Evolutionary conservation across 2,797 vertebrate species (phyloP).

Genomic region (Salmo trutta): DNA sequence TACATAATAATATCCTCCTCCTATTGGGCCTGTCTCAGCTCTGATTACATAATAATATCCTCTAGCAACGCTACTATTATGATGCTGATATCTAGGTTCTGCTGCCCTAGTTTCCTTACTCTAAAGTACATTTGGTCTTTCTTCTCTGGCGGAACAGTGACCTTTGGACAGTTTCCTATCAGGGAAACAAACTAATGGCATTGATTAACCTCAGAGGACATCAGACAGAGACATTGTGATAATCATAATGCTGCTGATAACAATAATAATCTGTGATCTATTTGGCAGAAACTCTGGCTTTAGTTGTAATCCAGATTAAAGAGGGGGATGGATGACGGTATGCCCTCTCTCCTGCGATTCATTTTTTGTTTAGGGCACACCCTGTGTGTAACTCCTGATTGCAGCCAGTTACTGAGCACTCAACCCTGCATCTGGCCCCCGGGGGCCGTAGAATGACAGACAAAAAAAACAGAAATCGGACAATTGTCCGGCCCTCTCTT

Average conservation of each 20-base stretch:
- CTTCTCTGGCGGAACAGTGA: conserved; percentile 6
- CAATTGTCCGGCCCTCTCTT: too few relatives aligned
- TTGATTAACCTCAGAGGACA: conserved; percentile 14
- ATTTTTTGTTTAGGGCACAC: conserved; percentile 19
- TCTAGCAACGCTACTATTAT: background rate
- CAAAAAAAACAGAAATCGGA: background rate
- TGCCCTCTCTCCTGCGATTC: conserved; percentile 16
- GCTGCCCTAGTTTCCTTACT: conserved; percentile 4
- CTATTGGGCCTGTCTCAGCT: too few relatives aligned
- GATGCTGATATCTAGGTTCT: background rate
- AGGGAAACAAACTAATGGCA: background rate
- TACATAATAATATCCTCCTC: too few relatives aligned
- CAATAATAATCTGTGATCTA: background rate
- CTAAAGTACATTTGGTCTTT: background rate
- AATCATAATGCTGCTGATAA: background rate
- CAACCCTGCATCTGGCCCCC: background rate
- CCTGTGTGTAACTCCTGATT: conserved; percentile 11
- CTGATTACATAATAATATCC: too few relatives aligned
- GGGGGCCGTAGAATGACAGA: background rate
- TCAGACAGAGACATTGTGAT: background rate
- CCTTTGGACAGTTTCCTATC: background rate
- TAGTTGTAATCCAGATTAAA: conserved; percentile 34
- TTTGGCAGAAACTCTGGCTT: conserved; percentile 38
- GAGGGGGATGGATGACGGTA: conserved; percentile 17
- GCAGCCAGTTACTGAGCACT: conserved; percentile 1